Conservation (phyloP, 2,888 invertebrate genomes). For the Drosophila nr. perissopoda region DNA sequence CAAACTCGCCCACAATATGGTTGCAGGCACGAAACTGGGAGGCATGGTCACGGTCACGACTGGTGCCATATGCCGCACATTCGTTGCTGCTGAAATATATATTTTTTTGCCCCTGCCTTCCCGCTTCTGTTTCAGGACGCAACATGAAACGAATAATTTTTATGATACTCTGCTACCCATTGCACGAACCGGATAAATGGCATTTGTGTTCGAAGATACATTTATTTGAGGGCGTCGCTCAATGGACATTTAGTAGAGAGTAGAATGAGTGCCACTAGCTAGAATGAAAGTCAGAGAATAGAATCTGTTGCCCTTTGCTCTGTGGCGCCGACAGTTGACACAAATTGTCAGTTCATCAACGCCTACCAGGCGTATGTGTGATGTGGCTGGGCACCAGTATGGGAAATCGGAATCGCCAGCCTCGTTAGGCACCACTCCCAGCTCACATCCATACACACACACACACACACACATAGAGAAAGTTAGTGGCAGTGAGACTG, state of each 20-base stretch:
- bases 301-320: constrained; percentile 61
- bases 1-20: constrained; percentile 31
- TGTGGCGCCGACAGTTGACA: constrained; percentile 75
- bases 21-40: constrained; percentile 3
- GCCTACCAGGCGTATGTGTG: constrained; percentile 74
- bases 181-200: constrained; percentile 70
- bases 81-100: constrained; percentile 68
- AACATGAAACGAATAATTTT: constrained; percentile 81
- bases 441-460: constrained; percentile 9
- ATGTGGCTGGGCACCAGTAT: constrained; percentile 36
- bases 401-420: constrained; percentile 20
- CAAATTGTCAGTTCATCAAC: constrained; percentile 82
- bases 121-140: constrained; percentile 52
- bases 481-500: background rate
- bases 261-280: constrained; percentile 5
- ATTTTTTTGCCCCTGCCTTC: constrained; percentile 38
- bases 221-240: constrained; percentile 73
- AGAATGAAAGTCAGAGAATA: background rate
- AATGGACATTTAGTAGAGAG: constrained; percentile 41
- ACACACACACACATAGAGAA: constrained; percentile 1
- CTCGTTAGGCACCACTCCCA: constrained; percentile 60
- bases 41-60: constrained; percentile 50
- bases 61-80: constrained; percentile 75
- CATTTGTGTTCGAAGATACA: constrained; percentile 78
- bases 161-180: constrained; percentile 73